Evolutionary conservation across 2,888 invertebrate genomes (phyloP), one percentile per base, ranked within the genome.

Genomic region (Meloe dianella): DNA sequence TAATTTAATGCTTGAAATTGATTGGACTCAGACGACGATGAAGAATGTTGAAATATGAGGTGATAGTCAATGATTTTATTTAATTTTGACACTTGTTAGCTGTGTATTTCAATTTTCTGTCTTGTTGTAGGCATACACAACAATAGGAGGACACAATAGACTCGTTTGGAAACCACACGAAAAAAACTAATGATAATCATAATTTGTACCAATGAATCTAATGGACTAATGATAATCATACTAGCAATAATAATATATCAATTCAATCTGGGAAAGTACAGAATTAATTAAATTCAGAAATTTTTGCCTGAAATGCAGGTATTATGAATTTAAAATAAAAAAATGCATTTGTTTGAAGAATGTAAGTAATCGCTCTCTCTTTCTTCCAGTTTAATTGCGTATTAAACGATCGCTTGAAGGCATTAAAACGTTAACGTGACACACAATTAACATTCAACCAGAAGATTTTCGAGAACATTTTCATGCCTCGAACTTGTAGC

Each of bases 41-140:
- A 20, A 9, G 47, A 47, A 17, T 17, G 38, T 41, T 41, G 38
- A 47, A 47, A 47, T 47, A 47, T 20, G 12, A 51, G 22, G 51
- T 24, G 47, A 47, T 47, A 47, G 17, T 41, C 17, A 38, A 41
- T 47, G 47, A 47, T 51, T 51, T 22, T 51, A 51, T 22, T 24
- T 51, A 10, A 51, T 51, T 47, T 47, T 22, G 1, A 2, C 12
- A 51, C 4, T 5, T 22, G 51, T 22, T 12, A 2, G 51, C 20
- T 1, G 47, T 51, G 22, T 12, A 12, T 51, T 51, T 51, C 20
- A 12, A 24, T 51, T 24, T 24, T 22, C 47, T 10, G 20, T 10
- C 12, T 12, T 20, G 10, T 51, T 51, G 32, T 32, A 6, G 2
- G 7, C 10, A 6, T 17, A 41, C 17, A n/a, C n/a, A n/a, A n/a